Conservation (phyloP, 92 coral and sea anemone species). For the Paragorgia papillata region DNA sequence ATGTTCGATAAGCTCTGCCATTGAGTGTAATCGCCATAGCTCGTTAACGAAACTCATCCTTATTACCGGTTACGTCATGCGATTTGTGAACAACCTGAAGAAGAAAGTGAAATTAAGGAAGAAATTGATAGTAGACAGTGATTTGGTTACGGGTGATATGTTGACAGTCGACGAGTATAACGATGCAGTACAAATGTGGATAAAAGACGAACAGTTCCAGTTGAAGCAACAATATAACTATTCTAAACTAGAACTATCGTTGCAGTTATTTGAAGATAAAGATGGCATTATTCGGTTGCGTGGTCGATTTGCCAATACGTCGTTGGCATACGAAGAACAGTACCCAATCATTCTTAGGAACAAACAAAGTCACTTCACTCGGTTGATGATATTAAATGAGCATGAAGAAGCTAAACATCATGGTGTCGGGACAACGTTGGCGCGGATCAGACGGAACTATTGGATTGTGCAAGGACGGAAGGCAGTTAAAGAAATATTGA, state of each 20-base stretch:
- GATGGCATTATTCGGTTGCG: constrained; percentile 4
- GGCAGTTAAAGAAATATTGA: constrained; percentile 12
- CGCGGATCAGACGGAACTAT: neutral
- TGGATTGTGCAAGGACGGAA: constrained; percentile 19
- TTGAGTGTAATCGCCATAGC: neutral
- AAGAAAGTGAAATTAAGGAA: constrained; percentile 8
- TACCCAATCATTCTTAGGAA: constrained; percentile 9
- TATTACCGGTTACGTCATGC: constrained; percentile 1
- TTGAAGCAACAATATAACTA: neutral
- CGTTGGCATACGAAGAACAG: constrained; percentile 23
- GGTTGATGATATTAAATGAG: constrained; percentile 6
- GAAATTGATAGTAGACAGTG: neutral
- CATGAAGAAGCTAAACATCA: constrained; percentile 15
- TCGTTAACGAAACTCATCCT: neutral
- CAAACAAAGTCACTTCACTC: neutral
- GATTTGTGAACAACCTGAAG: constrained; percentile 43
- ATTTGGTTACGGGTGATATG: neutral
- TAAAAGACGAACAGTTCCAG: neutral
- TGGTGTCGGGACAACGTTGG: constrained; percentile 16
- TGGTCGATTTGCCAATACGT: constrained; percentile 13
- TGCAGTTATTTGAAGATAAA: constrained; percentile 10
- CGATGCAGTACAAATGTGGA: neutral
- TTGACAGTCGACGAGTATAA: constrained; percentile 8
- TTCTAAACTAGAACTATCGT: neutral
- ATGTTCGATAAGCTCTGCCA: constrained; percentile 9